phyloP scores from a whole-genome alignment of 2,888 invertebrate genomes.

The Oligia fasciuncula region DNA sequence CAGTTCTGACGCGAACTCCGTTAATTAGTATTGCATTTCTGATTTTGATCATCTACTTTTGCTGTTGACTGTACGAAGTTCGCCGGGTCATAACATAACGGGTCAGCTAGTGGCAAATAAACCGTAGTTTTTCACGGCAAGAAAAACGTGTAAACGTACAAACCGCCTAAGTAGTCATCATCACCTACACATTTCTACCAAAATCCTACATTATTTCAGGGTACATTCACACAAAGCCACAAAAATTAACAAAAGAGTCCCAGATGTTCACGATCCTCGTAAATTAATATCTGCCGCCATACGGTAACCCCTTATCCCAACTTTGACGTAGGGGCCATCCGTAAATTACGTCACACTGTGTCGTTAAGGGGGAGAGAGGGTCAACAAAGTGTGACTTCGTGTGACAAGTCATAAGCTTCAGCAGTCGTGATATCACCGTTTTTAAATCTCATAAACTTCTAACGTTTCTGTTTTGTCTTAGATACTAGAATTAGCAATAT shows the following conservation, averaged over 20 bases:
- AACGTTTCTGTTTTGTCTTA: neutral
- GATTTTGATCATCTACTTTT: too few relatives aligned
- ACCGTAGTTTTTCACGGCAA: neutral
- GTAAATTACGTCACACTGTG: neutral
- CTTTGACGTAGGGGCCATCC: conserved; percentile 27
- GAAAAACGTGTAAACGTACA: neutral
- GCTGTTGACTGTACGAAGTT: too few relatives aligned
- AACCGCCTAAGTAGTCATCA: neutral
- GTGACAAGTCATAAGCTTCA: neutral
- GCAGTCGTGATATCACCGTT: neutral
- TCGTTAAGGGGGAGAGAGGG: neutral
- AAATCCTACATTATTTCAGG: too few relatives aligned
- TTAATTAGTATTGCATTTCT: too few relatives aligned
- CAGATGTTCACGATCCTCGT: conserved; percentile 35
- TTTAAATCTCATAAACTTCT: neutral
- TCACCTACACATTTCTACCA: neutral
- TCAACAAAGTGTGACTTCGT: neutral
- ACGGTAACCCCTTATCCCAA: conserved; percentile 49
- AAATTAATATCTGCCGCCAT: conserved; percentile 36
- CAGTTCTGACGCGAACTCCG: too few relatives aligned
- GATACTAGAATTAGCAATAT: neutral
- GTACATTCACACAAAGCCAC: conserved; percentile 15
- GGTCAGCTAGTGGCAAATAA: neutral
- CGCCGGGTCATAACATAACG: too few relatives aligned
- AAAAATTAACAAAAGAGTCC: conserved; percentile 27